Evolutionary conservation across 2,113 vertebrate species (phyloP), one percentile per base, ranked within the genome.

Genomic region (Saimiri boliviensis): DNA sequence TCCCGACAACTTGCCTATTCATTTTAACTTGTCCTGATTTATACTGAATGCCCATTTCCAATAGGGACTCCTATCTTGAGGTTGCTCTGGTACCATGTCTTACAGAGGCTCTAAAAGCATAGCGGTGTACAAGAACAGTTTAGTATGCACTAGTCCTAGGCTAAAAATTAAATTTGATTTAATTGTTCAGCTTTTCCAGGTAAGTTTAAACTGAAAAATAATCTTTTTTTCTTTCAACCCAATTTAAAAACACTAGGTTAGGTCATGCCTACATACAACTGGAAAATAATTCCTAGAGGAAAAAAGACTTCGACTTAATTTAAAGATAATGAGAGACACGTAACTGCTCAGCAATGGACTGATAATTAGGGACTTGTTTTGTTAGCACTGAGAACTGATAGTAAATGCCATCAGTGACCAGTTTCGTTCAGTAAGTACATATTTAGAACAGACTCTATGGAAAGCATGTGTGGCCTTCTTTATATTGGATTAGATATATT

Each of bases 261-360:
- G 89, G 19, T 92, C 74, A 91, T 91, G 42, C 32, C 17, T 80
- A 20, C 9, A 37, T 80, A n/a, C 47, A 90, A 91, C 2, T 73
- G 56, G 66, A 47, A 84, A 95, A 87, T 27, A 95, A 68, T 20
- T 70, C 49, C 42, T 77, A 74, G 82, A 84, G 32, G 49, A 80
- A 93, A 92, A 96, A 81, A 63, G 25, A 77, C 21, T 96, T 90
- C 19, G 54, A 68, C 60, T 94, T 54, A 58, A 95, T 60, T 87
- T 40, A 45, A 68, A 96, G 56, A 95, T 95, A 71, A 37, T 86
- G 68, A 89, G 66, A 89, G 30, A 47, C 11, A 47, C 8, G n/a
- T 27, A 87, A 52, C 66, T 47, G 42, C 25, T 85, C 74, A 90
- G 76, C 32, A 74, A 79, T 92, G 68, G 12, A 52, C 32, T 35